Evolutionary conservation across 2,888 invertebrate genomes (phyloP), one percentile per base, ranked within the genome.

Genomic region (Malthinus flaveolus): DNA sequence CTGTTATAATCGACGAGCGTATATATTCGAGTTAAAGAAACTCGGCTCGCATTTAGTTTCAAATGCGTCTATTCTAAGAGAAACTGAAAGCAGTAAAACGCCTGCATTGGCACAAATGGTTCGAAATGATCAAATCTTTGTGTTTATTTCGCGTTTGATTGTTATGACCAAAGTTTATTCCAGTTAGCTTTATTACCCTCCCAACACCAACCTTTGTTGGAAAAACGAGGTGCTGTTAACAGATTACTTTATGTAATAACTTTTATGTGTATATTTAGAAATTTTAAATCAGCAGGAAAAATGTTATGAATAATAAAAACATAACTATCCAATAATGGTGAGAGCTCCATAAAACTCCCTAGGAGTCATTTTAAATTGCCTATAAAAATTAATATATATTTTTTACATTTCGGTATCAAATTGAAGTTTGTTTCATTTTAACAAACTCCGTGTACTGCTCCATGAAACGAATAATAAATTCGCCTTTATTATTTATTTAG

Each of bases 91-190:
- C 62, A 65, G 68, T 73, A 71, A 71, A 73, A 73, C 71, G 71
- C 68, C 66, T 68, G 70, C 72, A 70, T 73, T 73, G 72, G 73
- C 75, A 73, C 72, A 74, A 76, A 76, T 74, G 73, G 73, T 59
- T 65, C 68, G 75, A 73, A 71, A 75, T 75, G 75, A 75, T 76
- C 73, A 70, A 74, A 76, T 76, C 74, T 72, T 69, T 62, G 70
- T 69, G 73, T 74, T 74, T 73, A 75, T 75, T 70, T 68, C 66
- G 67, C 71, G 73, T 71, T 73, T 72, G 72, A 74, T 75, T 73
- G 71, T 73, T 73, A 74, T 73, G 65, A 62, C 56, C 57, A 52
- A 68, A 72, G 66, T 71, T 70, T 68, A 68, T 67, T 66, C 62
- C 66, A 67, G 62, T 68, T 66, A 64, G 63, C 65, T 69, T 71